A percentile compares a stretch with the other conserved stretches of the same genome.
These are phyloP conservation scores for Acanthosoma haemorrhoidale DNA, from an alignment of 2,888 invertebrate genomes.

Conservation along the genomic window DNA sequence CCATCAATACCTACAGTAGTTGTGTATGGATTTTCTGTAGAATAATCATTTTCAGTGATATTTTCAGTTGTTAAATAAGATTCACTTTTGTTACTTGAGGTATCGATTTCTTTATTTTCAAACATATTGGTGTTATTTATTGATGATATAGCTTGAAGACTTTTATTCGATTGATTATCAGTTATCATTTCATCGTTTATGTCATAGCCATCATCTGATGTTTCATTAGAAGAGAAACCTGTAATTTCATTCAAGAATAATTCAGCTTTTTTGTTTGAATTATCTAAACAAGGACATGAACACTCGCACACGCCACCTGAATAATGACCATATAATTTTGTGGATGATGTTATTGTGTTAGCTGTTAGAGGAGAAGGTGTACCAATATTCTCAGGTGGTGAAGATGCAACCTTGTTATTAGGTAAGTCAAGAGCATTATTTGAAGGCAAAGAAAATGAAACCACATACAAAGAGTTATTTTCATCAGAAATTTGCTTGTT, in stretches of 20 bases:
- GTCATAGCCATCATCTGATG: not conserved
- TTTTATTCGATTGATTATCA: not conserved
- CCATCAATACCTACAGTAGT: not conserved
- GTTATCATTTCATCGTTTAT: not conserved
- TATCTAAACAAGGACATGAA: slow-evolving; percentile 57
- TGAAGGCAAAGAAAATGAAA: slow-evolving; percentile 74
- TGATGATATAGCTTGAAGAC: not conserved
- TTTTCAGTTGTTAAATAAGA: not conserved
- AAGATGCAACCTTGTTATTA: slow-evolving; percentile 21
- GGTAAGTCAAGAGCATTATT: slow-evolving; percentile 43
- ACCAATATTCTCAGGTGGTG: slow-evolving; percentile 41
- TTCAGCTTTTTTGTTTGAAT: slow-evolving; percentile 13
- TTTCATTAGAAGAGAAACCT: slow-evolving; percentile 25
- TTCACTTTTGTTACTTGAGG: not conserved
- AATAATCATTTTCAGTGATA: not conserved
- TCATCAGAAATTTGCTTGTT: slow-evolving; percentile 48
- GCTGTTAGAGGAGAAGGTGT: slow-evolving; percentile 18
- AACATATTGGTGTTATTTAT: not conserved
- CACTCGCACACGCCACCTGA: slow-evolving; percentile 66
- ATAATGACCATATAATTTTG: slow-evolving; percentile 30
- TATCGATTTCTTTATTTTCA: not conserved
- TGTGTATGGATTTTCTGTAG: not conserved
- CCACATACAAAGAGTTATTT: slow-evolving; percentile 64
- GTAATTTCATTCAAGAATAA: slow-evolving; percentile 26
- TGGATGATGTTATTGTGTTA: slow-evolving; percentile 7